Conservation (phyloP, 2,888 invertebrate genomes). For the Drosophila prolongata region DNA sequence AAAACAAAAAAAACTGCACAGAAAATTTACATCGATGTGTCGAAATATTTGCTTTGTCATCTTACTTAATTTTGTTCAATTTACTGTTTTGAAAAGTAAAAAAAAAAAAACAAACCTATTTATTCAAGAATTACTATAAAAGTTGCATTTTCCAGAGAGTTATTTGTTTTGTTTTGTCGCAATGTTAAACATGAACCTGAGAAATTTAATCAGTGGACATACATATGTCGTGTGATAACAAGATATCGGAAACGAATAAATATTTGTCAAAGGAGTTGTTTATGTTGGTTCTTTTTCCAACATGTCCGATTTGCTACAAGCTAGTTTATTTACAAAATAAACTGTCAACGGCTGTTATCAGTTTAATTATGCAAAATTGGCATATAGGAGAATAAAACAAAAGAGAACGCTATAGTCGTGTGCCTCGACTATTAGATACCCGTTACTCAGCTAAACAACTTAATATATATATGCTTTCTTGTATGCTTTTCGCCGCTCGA, state of each 20-base stretch:
- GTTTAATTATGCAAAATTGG: background rate
- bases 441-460: no score
- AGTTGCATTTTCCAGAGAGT: background rate
- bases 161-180: background rate
- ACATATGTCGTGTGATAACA: background rate
- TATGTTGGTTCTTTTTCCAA: constrained; percentile 9
- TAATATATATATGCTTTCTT: no score
- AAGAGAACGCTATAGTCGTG: no score
- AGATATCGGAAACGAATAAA: background rate
- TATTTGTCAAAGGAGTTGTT: background rate
- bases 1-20: constrained; percentile 8
- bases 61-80: no score
- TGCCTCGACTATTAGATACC: no score
- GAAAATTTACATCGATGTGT: background rate
- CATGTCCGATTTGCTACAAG: background rate
- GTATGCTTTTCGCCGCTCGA: no score
- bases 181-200: background rate
- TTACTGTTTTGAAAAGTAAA: no score
- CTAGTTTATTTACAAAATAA: background rate
- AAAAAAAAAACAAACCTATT: no score
- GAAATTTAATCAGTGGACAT: background rate
- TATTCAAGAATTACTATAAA: no score
- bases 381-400: no score
- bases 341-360: background rate
- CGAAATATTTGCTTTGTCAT: no score